phyloP scores from a whole-genome alignment of 2,113 vertebrate species.

The Numenius arquata region DNA sequence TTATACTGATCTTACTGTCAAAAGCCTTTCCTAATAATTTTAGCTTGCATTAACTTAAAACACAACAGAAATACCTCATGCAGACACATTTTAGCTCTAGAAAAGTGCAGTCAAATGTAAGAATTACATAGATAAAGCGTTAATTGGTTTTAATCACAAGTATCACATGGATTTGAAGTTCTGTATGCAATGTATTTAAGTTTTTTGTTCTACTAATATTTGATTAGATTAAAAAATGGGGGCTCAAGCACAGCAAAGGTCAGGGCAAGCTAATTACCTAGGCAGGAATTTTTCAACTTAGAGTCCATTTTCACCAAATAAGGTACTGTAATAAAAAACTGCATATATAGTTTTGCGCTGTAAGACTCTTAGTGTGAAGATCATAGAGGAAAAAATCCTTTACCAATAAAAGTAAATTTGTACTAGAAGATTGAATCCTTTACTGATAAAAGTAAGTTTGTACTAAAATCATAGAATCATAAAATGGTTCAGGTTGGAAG shows the following conservation, averaged over 20 bases:
- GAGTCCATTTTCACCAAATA: neutral
- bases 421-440: neutral
- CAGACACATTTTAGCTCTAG: neutral
- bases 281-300: neutral
- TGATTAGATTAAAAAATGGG: neutral
- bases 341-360: neutral
- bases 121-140: neutral
- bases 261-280: neutral
- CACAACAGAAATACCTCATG: neutral
- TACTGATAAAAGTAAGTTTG: neutral
- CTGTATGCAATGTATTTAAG: rapidly evolving
- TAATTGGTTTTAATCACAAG: neutral
- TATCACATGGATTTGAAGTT: neutral
- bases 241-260: neutral
- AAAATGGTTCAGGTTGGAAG: no score
- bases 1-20: neutral
- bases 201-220: neutral
- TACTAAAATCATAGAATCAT: neutral
- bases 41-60: neutral
- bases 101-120: neutral
- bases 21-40: constrained; percentile 3
- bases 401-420: neutral
- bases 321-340: neutral
- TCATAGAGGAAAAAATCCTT: neutral
- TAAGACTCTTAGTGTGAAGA: neutral